These are phyloP conservation scores for Lordiphosa stackelbergi DNA, from an alignment of 1,140 invertebrate genomes.

Conservation along the genomic window DNA sequence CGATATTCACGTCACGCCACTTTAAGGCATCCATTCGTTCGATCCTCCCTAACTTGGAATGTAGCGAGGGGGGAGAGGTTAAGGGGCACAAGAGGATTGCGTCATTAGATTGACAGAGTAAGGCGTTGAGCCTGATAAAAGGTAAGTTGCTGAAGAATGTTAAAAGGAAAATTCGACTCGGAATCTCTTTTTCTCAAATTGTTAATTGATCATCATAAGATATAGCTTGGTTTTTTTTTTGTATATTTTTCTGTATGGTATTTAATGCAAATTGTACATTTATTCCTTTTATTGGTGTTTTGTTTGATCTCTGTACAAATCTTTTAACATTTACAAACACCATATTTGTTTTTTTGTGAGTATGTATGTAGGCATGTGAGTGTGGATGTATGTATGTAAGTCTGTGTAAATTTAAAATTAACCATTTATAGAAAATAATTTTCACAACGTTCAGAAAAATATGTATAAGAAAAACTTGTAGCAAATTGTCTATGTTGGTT, in stretches of 20 bases:
- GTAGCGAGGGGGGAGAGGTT: conserved; percentile 29
- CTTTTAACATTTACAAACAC: conserved; percentile 65
- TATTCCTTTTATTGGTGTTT: conserved; percentile 24
- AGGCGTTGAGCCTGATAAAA: conserved; percentile 20
- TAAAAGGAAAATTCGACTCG: conserved; percentile 11
- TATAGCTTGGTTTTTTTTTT: conserved; percentile 8
- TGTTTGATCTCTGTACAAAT: conserved; percentile 40
- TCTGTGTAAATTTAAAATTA: conserved; percentile 17
- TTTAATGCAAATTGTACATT: conserved; percentile 36
- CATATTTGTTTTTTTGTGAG: conserved; percentile 37
- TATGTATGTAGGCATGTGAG: conserved; percentile 5
- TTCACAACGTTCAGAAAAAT: conserved; percentile 56
- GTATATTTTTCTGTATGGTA: conserved; percentile 10
- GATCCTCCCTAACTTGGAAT: conserved; percentile 54
- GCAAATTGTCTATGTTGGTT: conserved; percentile 27
- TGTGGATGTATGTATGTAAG: conserved; percentile 10
- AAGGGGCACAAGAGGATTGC: conserved; percentile 64
- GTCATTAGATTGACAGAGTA: conserved; percentile 64
- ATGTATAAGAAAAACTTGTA: conserved; percentile 33
- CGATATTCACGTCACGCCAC: conserved; percentile 57
- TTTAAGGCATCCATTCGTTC: conserved; percentile 62
- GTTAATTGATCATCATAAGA: conserved; percentile 15
- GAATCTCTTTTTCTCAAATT: conserved; percentile 5
- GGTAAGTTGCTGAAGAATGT: conserved; percentile 6
- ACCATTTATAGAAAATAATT: conserved; percentile 33